Evolutionary conservation across 1,140 invertebrate genomes (phyloP).

Genomic region (Chironomus striatipennis): DNA sequence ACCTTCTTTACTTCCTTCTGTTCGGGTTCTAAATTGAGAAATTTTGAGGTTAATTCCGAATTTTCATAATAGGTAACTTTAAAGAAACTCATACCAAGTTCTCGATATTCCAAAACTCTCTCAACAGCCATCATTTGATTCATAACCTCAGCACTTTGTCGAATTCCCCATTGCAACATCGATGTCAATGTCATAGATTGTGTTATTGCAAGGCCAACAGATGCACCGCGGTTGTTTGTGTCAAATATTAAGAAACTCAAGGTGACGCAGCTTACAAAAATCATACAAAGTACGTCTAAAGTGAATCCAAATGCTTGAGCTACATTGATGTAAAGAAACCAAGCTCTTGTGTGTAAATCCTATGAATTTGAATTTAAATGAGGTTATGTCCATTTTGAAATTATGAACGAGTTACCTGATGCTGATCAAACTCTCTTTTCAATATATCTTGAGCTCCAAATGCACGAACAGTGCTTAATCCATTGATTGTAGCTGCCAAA

Average conservation of each 20-base stretch:
- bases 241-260: slow-evolving; percentile 48
- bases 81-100: slow-evolving; percentile 32
- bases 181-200: slow-evolving; percentile 71
- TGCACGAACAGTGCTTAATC: slow-evolving; percentile 66
- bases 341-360: slow-evolving; percentile 62
- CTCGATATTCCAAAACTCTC: slow-evolving; percentile 63
- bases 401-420: too few species aligned
- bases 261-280: slow-evolving; percentile 61
- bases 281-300: slow-evolving; percentile 58
- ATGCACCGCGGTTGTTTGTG: slow-evolving; percentile 44
- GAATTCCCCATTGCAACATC: slow-evolving; percentile 74
- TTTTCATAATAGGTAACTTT: too few species aligned
- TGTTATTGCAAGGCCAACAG: slow-evolving; percentile 75
- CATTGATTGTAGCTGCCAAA: slow-evolving; percentile 59
- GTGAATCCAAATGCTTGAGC: slow-evolving; percentile 74
- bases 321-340: slow-evolving; percentile 67
- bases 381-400: too few species aligned
- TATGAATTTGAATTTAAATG: slow-evolving; percentile 40
- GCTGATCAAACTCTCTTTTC: slow-evolving; percentile 52
- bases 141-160: slow-evolving; percentile 69
- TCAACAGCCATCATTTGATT: slow-evolving; percentile 75
- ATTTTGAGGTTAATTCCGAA: not conserved
- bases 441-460: slow-evolving; percentile 53
- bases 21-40: slow-evolving; percentile 19
- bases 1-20: not conserved